Percentiles rank a stretch among this genome's conserved stretches.
These are phyloP conservation scores for Gracilinanus agilis DNA, from an alignment of 2,113 vertebrate species.

Conservation along the genomic window DNA sequence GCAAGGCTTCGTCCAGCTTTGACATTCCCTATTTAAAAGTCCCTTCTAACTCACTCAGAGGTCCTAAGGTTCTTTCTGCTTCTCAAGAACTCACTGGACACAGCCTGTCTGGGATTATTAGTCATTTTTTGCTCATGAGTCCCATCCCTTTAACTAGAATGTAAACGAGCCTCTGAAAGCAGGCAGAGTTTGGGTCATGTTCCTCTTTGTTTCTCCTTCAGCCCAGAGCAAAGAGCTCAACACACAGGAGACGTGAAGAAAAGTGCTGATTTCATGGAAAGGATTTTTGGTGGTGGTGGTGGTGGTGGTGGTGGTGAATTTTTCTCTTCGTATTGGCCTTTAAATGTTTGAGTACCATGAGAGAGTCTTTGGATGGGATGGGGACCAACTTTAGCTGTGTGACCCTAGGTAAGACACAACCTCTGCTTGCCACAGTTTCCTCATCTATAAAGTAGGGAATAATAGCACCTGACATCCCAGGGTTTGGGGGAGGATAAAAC, in stretches of 20 bases:
- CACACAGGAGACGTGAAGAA: background rate
- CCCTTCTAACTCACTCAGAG: background rate
- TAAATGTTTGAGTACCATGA: background rate
- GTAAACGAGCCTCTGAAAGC: background rate
- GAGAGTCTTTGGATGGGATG: background rate
- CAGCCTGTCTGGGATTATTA: background rate
- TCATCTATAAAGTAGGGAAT: background rate
- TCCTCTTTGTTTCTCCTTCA: background rate
- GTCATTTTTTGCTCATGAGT: background rate
- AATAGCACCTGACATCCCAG: background rate
- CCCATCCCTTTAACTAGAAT: background rate
- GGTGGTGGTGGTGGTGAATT: background rate
- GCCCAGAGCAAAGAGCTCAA: background rate
- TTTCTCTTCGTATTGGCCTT: background rate
- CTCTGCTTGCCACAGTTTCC: background rate
- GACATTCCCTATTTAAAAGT: background rate
- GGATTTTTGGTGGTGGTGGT: background rate
- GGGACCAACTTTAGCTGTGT: background rate
- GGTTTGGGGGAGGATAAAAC: background rate
- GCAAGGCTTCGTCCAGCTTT: background rate
- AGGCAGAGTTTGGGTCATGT: background rate
- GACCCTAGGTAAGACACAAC: background rate
- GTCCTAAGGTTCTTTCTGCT: background rate
- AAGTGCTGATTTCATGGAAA: background rate
- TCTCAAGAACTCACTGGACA: background rate